Conservation (phyloP, 2,797 vertebrate species). For the Pygocentrus nattereri region DNA sequence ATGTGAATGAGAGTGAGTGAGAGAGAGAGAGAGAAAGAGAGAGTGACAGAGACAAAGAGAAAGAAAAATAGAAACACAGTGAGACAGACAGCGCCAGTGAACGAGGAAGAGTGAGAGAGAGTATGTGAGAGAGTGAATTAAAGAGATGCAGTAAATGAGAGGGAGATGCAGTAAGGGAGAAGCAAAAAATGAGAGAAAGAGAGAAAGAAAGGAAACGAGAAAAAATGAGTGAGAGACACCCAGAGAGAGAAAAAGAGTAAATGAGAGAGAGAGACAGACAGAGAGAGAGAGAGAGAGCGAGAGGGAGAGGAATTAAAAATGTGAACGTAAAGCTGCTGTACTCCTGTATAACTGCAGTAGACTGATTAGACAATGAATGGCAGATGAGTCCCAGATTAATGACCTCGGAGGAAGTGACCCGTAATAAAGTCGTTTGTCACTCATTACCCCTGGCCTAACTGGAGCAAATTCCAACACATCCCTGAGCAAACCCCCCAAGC, state of each 20-base stretch:
- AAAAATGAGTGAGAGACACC: too few species aligned
- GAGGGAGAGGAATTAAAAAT: not conserved
- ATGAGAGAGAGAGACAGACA: not conserved
- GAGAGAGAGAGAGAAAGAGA: not conserved
- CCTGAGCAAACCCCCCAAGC: constrained; percentile 55
- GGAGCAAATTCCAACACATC: constrained; percentile 74
- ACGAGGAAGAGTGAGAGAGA: too few species aligned
- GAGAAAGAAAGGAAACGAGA: too few species aligned
- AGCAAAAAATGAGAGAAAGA: too few species aligned
- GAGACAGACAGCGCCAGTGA: too few species aligned
- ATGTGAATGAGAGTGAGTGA: not conserved
- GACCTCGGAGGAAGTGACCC: constrained; percentile 78
- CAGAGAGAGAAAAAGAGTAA: not conserved
- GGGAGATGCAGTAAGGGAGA: too few species aligned
- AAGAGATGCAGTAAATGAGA: too few species aligned
- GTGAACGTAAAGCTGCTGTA: constrained; percentile 4
- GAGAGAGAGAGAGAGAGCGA: not conserved
- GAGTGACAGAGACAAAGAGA: too few species aligned
- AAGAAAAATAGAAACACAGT: too few species aligned
- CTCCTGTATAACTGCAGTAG: constrained; percentile 52
- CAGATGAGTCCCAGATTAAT: constrained; percentile 67
- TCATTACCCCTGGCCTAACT: constrained; percentile 62
- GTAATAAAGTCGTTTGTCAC: constrained; percentile 72
- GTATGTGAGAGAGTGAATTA: too few species aligned
- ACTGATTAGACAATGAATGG: constrained; percentile 68